Evolutionary conservation across 2,113 vertebrate genomes (phyloP).

Genomic region (Varanus komodoensis): DNA sequence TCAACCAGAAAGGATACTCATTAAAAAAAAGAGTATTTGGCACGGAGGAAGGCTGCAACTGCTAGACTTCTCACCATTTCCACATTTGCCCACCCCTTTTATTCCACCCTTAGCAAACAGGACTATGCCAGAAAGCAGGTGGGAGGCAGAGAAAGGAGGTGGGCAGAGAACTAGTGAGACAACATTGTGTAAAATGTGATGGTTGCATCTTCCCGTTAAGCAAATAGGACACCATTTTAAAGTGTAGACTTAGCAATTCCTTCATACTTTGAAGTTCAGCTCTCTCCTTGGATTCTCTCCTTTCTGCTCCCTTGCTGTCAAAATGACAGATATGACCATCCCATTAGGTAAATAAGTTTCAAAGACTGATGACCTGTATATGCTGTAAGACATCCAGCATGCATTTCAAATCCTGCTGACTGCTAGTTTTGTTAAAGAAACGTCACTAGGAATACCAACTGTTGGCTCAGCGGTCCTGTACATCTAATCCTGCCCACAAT

Average conservation of each 20-base stretch:
- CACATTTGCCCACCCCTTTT: background rate
- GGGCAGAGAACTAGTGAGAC: background rate
- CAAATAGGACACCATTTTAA: background rate
- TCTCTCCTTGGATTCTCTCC: background rate
- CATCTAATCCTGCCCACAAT: background rate
- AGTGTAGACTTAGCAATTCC: background rate
- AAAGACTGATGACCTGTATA: background rate
- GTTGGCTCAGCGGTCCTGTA: conserved; percentile 1
- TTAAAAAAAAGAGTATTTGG: background rate
- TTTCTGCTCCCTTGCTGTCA: conserved; percentile 2
- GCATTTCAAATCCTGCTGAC: conserved; percentile 13
- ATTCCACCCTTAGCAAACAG: background rate
- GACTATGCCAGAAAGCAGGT: background rate
- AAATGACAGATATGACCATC: conserved; percentile 13
- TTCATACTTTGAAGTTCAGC: conserved; percentile 8
- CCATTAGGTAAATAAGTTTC: conserved; percentile 17
- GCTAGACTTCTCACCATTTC: background rate
- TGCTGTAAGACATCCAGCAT: background rate
- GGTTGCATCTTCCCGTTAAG: background rate
- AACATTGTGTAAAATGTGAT: background rate
- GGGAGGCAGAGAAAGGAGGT: background rate
- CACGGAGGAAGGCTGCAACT: background rate
- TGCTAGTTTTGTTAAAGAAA: conserved; percentile 26
- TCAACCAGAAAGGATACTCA: background rate
- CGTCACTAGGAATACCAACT: background rate